Conservation (phyloP, 2,888 invertebrate species). For the Diaperis boleti region DNA sequence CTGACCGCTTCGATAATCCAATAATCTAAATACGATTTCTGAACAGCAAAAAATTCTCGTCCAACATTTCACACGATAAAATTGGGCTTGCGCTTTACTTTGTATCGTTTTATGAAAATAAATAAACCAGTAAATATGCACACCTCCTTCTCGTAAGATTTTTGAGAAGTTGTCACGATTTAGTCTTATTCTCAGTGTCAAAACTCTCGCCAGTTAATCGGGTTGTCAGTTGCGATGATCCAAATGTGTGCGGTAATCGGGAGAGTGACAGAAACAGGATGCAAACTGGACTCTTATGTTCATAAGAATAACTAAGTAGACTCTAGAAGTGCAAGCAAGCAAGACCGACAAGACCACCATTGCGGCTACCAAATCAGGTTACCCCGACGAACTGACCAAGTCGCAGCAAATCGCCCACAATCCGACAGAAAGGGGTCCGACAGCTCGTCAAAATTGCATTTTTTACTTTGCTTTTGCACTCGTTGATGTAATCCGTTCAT, state of each 20-base stretch:
- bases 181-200: constrained; percentile 20
- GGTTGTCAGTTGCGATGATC: constrained; percentile 22
- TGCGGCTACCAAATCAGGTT: constrained; percentile 50
- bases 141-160: constrained; percentile 10
- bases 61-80: too few species aligned
- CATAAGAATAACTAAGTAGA: constrained; percentile 33
- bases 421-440: constrained; percentile 47
- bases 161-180: neutral
- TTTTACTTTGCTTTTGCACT: constrained; percentile 20
- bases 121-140: constrained; percentile 27
- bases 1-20: too few species aligned
- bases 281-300: constrained; percentile 39
- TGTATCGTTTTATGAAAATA: too few species aligned
- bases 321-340: constrained; percentile 7
- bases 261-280: constrained; percentile 29
- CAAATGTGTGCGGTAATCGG: constrained; percentile 30
- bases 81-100: too few species aligned
- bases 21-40: too few species aligned
- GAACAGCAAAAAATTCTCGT: too few species aligned
- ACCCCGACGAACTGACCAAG: constrained; percentile 40
- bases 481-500: constrained; percentile 30
- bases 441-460: constrained; percentile 36
- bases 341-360: constrained; percentile 50
- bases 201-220: constrained; percentile 27
- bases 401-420: constrained; percentile 49